Conservation (phyloP, 2,797 vertebrate species). For the Dendrocincla tyrannina region DNA sequence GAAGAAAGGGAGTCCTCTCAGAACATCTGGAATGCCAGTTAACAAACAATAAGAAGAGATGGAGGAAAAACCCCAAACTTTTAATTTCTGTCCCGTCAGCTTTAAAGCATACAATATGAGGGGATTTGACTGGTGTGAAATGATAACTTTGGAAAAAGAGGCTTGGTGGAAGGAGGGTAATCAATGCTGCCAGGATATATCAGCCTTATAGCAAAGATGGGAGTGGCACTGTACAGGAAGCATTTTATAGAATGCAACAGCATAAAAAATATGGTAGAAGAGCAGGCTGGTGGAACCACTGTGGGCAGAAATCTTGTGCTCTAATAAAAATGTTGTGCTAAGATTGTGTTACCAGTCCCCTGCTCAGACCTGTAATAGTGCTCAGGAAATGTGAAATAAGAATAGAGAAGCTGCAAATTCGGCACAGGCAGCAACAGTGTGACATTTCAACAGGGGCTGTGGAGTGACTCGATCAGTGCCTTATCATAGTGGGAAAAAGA, state of each 20-base stretch:
- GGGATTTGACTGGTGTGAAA: neutral
- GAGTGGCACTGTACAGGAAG: neutral
- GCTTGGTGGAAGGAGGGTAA: neutral
- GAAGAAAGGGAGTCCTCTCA: neutral
- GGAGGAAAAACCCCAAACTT: neutral
- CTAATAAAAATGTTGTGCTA: neutral
- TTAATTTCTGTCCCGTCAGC: neutral
- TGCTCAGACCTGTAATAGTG: neutral
- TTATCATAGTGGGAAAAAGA: neutral
- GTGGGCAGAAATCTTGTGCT: neutral
- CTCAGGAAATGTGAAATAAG: conserved; percentile 23
- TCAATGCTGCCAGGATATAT: neutral
- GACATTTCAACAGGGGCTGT: neutral
- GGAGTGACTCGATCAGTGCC: neutral
- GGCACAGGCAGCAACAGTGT: neutral
- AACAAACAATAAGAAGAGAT: neutral
- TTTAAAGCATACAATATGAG: neutral
- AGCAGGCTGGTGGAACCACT: neutral
- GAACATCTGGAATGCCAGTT: neutral
- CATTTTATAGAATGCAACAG: neutral
- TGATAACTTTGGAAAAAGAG: neutral
- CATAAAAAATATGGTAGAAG: neutral
- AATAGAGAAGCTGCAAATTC: conserved; percentile 26
- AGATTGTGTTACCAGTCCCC: neutral
- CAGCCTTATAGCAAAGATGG: neutral